phyloP scores from a whole-genome alignment of 2,888 invertebrate species.

The Cistogaster globosa region DNA sequence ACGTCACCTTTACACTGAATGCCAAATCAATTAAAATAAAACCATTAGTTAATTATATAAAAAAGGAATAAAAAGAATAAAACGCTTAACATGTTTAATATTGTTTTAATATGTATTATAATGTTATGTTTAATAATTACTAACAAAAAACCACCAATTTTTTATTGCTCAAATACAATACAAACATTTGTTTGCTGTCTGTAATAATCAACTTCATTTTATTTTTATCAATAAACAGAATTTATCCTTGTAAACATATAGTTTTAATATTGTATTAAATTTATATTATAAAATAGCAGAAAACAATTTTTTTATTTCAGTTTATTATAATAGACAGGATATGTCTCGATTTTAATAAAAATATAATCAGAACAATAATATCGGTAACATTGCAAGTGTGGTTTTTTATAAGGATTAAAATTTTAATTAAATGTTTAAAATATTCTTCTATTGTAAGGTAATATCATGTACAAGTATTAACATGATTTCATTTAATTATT shows the following conservation, averaged over 20 bases:
- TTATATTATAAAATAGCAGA: conserved; percentile 8
- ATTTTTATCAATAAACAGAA: conserved; percentile 48
- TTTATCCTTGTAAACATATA: conserved; percentile 67
- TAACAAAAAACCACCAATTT: conserved; percentile 32
- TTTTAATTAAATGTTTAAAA: neutral
- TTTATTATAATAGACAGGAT: too few species aligned
- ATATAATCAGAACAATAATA: neutral
- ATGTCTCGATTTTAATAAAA: too few species aligned
- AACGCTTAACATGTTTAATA: conserved; percentile 12
- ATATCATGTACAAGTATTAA: neutral
- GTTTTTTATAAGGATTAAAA: neutral
- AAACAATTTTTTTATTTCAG: too few species aligned
- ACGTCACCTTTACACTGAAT: conserved; percentile 27
- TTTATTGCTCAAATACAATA: conserved; percentile 9
- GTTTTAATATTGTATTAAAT: conserved; percentile 64
- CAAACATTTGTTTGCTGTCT: neutral
- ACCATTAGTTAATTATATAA: conserved; percentile 33
- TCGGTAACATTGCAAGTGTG: neutral
- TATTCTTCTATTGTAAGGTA: neutral
- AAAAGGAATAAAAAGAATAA: neutral
- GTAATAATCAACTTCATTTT: conserved; percentile 9
- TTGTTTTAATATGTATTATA: neutral
- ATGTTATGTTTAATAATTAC: conserved; percentile 50
- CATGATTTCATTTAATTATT: neutral
- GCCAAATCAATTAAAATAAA: conserved; percentile 37